Conservation (phyloP, 2,797 vertebrate species). For the Hoplostethus atlanticus region DNA sequence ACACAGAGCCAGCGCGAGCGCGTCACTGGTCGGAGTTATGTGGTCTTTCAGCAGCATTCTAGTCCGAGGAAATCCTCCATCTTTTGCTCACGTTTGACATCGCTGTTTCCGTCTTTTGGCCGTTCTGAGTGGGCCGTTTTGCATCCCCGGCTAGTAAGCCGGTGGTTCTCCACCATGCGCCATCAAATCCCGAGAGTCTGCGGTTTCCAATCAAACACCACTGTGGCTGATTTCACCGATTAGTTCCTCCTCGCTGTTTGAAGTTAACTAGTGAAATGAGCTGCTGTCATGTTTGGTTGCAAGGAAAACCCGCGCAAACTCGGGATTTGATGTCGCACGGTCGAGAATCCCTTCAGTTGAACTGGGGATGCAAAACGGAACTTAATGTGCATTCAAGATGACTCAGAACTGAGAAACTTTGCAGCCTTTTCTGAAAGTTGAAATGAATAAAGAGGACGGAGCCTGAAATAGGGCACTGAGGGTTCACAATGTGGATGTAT, state of each 20-base stretch:
- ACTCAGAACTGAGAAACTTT: no score
- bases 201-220: neutral
- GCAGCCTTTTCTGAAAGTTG: no score
- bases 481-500: neutral
- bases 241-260: no score
- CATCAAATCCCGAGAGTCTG: neutral
- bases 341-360: no score
- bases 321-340: no score
- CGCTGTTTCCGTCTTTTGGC: neutral
- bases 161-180: neutral
- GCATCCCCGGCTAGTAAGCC: neutral
- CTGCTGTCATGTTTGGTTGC: no score
- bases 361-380: no score
- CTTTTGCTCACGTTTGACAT: neutral
- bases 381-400: no score
- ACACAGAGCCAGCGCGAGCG: slow-evolving; percentile 60
- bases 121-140: neutral
- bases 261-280: no score
- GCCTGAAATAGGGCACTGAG: slow-evolving; percentile 2
- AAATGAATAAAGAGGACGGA: neutral
- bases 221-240: no score
- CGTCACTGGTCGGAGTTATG: slow-evolving; percentile 49
- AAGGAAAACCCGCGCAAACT: no score
- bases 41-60: slow-evolving; percentile 47
- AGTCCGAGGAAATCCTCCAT: slow-evolving; percentile 1